Base-by-base conservation (phyloP, 2,113 vertebrate species). In the Tonatia bakeri region DNA sequence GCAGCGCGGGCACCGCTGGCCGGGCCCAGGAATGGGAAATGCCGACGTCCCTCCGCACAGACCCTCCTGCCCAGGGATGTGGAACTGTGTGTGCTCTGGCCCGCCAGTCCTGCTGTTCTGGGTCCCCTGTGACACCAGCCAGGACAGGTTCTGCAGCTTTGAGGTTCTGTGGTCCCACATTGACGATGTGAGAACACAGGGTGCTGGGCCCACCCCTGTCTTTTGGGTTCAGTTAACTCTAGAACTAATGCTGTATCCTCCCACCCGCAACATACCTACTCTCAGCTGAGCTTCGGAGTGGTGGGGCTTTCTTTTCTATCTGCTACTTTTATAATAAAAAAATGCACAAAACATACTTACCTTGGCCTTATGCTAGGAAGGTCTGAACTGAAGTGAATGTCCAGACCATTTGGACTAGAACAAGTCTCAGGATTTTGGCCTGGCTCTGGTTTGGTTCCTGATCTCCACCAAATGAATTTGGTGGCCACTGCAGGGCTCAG, bases 131-230 rank as follows among this genome's bases (percentile, higher is more conserved):
- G 38, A n/a, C 69, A 12, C 5, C 73, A 99, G 96, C 99, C 99
- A 99, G 1, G 98, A 99, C 38, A 99, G 97, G 70, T 99, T 98
- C 47, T 98, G 98, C 0, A 98, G 99, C 94, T 98, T 99, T 1
- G 94, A 67, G 40, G 98, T 97, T 90, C 98, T 99, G 99, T 99
- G 93, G 79, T 61, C 22, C 6, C 0, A 20, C 5, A 1, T 10
- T 17, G 19, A 70, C 40, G 4, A 4, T 28, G 7, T 2, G 31
- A 16, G 33, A 20, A 6, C 19, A 3, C 77, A 7, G 43, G 38
- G 6, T 1, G 61, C 76, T 38, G 43, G 38, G 19, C 33, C 14
- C 64, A 26, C 40, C 14, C 15, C 5, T 28, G 54, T 28, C 20
- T 72, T 4, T 4, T 52, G 26, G 17, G 22, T 92, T 47, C 80